Conservation (phyloP, 1,140 invertebrate genomes). For the Yoshiicerus persimilis region DNA sequence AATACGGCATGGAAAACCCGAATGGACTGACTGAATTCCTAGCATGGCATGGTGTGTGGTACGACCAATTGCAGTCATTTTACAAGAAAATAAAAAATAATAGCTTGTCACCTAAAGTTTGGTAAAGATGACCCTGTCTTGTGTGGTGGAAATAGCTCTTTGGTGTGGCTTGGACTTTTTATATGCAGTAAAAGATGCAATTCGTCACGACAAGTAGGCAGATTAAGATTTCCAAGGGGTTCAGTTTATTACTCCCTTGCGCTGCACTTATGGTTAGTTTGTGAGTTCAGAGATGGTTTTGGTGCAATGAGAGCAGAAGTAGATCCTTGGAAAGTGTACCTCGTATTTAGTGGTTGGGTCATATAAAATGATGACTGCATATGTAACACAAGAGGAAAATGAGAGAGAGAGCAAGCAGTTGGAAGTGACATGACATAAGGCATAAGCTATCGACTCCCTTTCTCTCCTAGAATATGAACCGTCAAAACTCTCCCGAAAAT, state of each 20-base stretch:
- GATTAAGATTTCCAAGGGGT: slow-evolving; percentile 8
- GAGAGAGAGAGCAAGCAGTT: background rate
- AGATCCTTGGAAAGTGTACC: background rate
- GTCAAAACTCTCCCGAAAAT: slow-evolving; percentile 3
- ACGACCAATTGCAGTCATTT: background rate
- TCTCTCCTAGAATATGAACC: background rate
- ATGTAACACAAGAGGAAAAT: background rate
- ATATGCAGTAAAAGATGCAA: background rate
- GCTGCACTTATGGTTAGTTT: background rate
- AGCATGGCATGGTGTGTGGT: background rate
- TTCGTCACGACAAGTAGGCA: background rate
- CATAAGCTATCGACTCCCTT: slow-evolving; percentile 11
- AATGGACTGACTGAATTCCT: too few relatives aligned
- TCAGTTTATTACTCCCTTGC: background rate
- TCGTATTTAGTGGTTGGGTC: background rate
- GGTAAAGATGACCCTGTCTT: background rate
- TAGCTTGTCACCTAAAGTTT: too few relatives aligned
- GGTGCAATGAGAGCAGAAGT: too few relatives aligned
- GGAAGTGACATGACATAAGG: slow-evolving; percentile 14
- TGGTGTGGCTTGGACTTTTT: background rate
- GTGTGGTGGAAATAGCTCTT: background rate
- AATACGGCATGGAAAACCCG: background rate
- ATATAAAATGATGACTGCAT: background rate
- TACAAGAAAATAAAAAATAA: background rate
- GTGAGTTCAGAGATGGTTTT: background rate